These are phyloP conservation scores for Akabosia matsudoensis DNA, from an alignment of 1,140 invertebrate genomes.

Conservation along the genomic window DNA sequence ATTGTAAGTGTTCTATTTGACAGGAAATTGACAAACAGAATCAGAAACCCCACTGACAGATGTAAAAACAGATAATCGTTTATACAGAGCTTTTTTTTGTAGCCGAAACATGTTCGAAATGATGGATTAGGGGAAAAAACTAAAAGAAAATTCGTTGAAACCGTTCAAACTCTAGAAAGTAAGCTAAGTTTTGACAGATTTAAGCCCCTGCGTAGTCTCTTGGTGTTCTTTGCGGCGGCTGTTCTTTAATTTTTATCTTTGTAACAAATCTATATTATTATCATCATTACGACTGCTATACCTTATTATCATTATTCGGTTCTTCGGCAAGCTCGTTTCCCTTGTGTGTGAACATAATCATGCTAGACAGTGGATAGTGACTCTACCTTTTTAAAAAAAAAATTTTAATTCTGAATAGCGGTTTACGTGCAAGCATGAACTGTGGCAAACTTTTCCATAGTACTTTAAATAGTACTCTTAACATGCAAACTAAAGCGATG, in stretches of 20 bases:
- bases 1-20: slow-evolving; percentile 30
- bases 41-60: slow-evolving; percentile 21
- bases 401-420: too few species aligned
- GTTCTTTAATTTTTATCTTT: slow-evolving; percentile 18
- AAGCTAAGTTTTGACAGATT: too few species aligned
- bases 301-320: neutral
- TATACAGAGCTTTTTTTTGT: neutral
- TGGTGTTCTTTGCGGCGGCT: slow-evolving; percentile 5
- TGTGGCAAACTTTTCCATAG: too few species aligned
- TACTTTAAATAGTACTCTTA: too few species aligned
- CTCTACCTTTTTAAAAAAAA: too few species aligned
- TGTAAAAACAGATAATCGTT: slow-evolving; percentile 14
- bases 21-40: slow-evolving; percentile 39
- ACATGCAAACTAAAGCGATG: too few species aligned
- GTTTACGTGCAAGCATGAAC: too few species aligned
- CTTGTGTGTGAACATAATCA: neutral
- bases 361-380: too few species aligned
- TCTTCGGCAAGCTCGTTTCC: too few species aligned
- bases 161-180: neutral
- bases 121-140: slow-evolving; percentile 3
- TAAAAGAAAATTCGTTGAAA: neutral
- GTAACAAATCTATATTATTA: slow-evolving; percentile 14
- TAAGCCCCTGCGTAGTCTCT: too few species aligned
- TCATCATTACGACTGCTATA: neutral
- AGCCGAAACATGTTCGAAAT: neutral